These are phyloP conservation scores for Drosophila macrospina DNA, from an alignment of 2,888 invertebrate genomes.

Conservation along the genomic window DNA sequence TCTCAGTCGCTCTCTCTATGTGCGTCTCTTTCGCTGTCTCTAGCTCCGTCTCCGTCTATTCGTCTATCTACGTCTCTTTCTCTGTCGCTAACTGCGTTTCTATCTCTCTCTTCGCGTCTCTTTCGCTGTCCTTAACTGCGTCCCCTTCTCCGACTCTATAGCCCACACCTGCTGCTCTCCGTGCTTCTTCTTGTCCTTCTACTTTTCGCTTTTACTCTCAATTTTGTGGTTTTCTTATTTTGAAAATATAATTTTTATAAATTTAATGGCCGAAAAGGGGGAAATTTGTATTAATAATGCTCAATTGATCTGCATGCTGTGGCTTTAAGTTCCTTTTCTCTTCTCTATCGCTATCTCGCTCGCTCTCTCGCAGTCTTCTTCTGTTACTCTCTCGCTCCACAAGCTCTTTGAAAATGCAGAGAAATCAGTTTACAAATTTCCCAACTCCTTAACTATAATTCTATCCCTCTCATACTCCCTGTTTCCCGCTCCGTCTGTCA, in stretches of 20 bases:
- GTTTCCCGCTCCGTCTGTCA: neutral
- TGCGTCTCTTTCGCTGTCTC: too few species aligned
- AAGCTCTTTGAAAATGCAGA: conserved; percentile 10
- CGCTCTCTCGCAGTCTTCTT: neutral
- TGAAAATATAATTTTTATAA: neutral
- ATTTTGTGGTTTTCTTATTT: neutral
- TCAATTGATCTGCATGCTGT: conserved; percentile 4
- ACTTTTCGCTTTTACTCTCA: neutral
- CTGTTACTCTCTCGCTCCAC: neutral
- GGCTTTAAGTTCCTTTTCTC: neutral
- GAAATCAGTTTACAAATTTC: conserved; percentile 6
- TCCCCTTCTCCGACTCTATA: too few species aligned
- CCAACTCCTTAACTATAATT: conserved; percentile 6
- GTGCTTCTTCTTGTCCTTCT: neutral
- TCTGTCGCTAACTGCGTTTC: too few species aligned
- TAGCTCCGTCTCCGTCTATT: too few species aligned
- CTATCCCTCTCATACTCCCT: neutral
- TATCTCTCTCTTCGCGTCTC: too few species aligned
- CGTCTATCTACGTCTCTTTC: neutral
- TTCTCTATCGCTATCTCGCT: neutral
- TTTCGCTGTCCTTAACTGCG: too few species aligned
- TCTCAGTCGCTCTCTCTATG: too few species aligned
- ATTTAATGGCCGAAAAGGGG: neutral
- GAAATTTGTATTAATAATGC: neutral
- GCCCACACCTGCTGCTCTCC: neutral